Base-by-base conservation (phyloP, 2,113 vertebrate species). In the Rhinoptilus africanus region DNA sequence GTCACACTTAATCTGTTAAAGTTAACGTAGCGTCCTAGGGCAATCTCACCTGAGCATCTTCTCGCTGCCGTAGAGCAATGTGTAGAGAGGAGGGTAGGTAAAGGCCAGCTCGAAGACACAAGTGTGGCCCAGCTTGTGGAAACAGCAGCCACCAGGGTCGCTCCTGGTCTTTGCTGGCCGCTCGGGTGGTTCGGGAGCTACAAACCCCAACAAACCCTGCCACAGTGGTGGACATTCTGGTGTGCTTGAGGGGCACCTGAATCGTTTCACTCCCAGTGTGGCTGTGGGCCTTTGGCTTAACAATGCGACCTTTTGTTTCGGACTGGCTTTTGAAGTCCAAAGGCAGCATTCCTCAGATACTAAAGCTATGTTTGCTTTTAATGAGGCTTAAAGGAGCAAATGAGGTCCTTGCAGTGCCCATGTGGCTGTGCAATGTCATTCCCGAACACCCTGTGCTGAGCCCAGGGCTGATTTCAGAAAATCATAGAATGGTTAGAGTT, bases 221-320 rank as follows among this genome's bases (percentile, higher is more conserved):
- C 41, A 12, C 6, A 34, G 24, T 11, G 30, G 30, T 28, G 11
- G 26, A 71, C 54, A 54, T 10, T 6, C 12, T 24, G 41, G 2
- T 85, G 32, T 88, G 35, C 16, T 26, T 67, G 35, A 41, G 23
- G 39, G 30, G 7, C 30, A 48, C 63, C 23, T 32, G 41, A 39
- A 56, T 37, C 7, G 4, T n/a, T 0, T 3, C 10, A 4, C 32
- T 76, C 50, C 22, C 8, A 17, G 24, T 0, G 4, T 32, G 63
- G 62, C 41, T 20, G 9, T 45, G 45, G 51, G 39, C 22, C 15
- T 69, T 37, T 21, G 50, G n/a, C 7, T 53, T 57, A 73, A 48
- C 41, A 54, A 19, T 13, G 26, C 32, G 13, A 26, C 7, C 27
- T 85, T 54, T 37, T 77, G n/a, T 80, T 93, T 56, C 48, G 13